A percentile compares a stretch with the other conserved stretches of the same genome.
Conservation (phyloP, 2,797 vertebrate species). For the Channa striata region DNA sequence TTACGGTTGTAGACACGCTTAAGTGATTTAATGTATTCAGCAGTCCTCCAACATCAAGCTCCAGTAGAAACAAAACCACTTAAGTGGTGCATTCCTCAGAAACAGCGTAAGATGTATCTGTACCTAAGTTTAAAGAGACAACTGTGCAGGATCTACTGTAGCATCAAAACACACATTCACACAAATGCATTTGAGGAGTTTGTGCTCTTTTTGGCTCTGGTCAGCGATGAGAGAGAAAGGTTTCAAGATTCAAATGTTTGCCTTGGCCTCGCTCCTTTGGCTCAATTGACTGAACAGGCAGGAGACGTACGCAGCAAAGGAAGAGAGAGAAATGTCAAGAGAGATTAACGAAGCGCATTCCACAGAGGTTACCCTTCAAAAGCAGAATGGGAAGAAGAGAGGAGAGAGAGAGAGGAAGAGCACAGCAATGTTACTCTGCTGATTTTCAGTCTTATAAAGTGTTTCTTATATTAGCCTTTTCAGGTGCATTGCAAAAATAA, state of each 20-base stretch:
- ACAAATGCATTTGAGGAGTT: conserved; percentile 21
- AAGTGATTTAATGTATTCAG: conserved; percentile 55
- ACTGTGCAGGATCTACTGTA: background rate
- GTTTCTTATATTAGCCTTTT: conserved; percentile 28
- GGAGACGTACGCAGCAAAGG: conserved; percentile 57
- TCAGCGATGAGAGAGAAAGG: conserved; percentile 33
- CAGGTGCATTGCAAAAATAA: background rate
- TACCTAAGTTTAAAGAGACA: conserved; percentile 26
- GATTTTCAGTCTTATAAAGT: conserved; percentile 33
- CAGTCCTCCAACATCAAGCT: conserved; percentile 43
- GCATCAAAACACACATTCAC: conserved; percentile 29
- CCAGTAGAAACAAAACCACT: conserved; percentile 52
- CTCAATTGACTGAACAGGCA: conserved; percentile 62
- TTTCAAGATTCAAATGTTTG: conserved; percentile 63
- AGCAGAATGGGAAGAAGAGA: conserved; percentile 28
- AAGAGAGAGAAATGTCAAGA: conserved; percentile 79
- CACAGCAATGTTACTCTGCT: conserved; percentile 40
- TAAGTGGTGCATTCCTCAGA: conserved; percentile 24
- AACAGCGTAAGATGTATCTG: background rate
- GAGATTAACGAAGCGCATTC: conserved; percentile 79
- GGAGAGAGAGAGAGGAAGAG: conserved; percentile 9
- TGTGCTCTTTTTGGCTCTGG: conserved; percentile 29
- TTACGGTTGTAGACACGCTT: conserved; percentile 63
- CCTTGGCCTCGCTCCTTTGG: conserved; percentile 58
- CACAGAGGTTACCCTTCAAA: conserved; percentile 74